Base-by-base conservation (phyloP, 1,140 invertebrate genomes). In the Saxidomus purpurata region DNA sequence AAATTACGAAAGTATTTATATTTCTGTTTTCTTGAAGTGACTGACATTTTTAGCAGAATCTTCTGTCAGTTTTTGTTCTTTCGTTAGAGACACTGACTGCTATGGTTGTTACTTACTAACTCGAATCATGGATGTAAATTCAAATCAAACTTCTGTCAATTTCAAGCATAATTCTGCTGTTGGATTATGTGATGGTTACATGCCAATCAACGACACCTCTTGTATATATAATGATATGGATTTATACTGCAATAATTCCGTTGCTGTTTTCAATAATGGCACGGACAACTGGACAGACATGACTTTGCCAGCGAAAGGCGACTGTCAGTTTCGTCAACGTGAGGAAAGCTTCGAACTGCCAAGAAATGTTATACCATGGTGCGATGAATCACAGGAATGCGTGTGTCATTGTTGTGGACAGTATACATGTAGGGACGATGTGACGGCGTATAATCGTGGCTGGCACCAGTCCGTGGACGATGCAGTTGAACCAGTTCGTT, bases 381-480 rank as follows among this genome's bases (percentile, higher is more conserved):
- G 28, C 22, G 76, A 79, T 19, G 76, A 55, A 34, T 40, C 34
- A 11, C 76, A 79, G 36, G 76, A 79, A 34, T 77, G 43, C 19
- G 55, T 55, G 47, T 79, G 36, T 36, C 49, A 79, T 19, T 79
- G 47, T 55, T 79, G 49, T 34, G 76, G 36, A 79, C 47, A 79
- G 36, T 79, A 79, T 77, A n/a, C n/a, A n/a, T n/a, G n/a, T 15
- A 55, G 34, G 19, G 49, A 79, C 17, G 76, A 79, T 15, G 19
- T 55, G 76, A 36, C 31, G 4, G 49, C 13, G 17, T 79, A 59
- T 36, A 47, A 25, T 28, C n/a, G 76, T 4, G 49, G 22, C 25
- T 79, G 76, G 76, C 15, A 52, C 47, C 76, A 79, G n/a, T 34
- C 19, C 22, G 36, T 15, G 25, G 76, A 79, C 31, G 36, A 3